Evolutionary conservation across 2,113 vertebrate genomes (phyloP).

Genomic region (Cochlearius cochlearius): DNA sequence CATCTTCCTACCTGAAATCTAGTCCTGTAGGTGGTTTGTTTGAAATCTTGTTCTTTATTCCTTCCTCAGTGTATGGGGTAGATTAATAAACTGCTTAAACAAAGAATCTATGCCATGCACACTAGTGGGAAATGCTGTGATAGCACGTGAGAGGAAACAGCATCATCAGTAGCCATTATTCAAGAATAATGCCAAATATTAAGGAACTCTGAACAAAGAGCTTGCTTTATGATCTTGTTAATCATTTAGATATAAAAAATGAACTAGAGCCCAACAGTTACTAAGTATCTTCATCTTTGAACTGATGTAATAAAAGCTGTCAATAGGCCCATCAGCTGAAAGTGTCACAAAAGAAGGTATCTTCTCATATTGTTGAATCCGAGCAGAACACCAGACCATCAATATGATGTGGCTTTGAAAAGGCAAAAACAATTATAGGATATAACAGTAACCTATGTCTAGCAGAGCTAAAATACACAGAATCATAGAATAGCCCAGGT

Average conservation of each 20-base stretch:
- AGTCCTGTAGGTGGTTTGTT: neutral
- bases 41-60: neutral
- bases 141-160: neutral
- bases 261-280: neutral
- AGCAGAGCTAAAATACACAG: neutral
- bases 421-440: neutral
- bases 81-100: neutral
- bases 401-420: neutral
- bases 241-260: neutral
- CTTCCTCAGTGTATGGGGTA: neutral
- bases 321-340: neutral
- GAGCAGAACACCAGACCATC: neutral
- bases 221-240: neutral
- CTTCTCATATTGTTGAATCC: neutral
- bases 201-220: neutral
- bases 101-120: neutral
- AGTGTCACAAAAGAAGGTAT: neutral
- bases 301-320: neutral
- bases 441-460: neutral
- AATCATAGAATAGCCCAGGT: neutral
- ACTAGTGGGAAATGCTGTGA: neutral
- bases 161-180: neutral
- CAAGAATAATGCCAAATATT: neutral
- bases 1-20: neutral
- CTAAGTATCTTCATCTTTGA: neutral